A percentile compares a stretch with the other conserved stretches of the same genome.
phyloP scores from a whole-genome alignment of 2,888 invertebrate species.

The Hedya salicella region DNA sequence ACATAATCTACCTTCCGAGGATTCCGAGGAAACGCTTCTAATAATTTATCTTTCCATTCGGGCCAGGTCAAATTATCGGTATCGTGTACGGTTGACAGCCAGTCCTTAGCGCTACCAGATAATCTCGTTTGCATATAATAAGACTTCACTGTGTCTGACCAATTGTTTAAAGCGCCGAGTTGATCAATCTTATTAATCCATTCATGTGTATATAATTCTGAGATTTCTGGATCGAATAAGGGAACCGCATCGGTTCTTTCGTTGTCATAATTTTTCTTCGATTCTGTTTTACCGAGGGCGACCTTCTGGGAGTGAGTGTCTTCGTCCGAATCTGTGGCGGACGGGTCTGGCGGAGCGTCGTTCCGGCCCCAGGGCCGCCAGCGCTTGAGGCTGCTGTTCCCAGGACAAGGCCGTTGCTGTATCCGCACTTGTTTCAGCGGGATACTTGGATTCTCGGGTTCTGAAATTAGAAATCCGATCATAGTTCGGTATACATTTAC shows the following conservation, averaged over 20 bases:
- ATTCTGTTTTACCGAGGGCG: neutral
- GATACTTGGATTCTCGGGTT: constrained; percentile 20
- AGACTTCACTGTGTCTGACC: constrained; percentile 20
- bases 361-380: constrained; percentile 13
- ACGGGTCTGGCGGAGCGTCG: neutral
- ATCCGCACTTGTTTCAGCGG: constrained; percentile 26
- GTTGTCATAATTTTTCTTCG: neutral
- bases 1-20: constrained; percentile 8
- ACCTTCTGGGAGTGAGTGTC: constrained; percentile 1
- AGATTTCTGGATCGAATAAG: constrained; percentile 21
- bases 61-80: constrained; percentile 17
- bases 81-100: constrained; percentile 19
- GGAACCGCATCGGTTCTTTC: constrained; percentile 12
- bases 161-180: constrained; percentile 20
- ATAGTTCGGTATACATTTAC: neutral
- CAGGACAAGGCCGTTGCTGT: constrained; percentile 18
- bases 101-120: constrained; percentile 17
- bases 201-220: constrained; percentile 22
- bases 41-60: constrained; percentile 24
- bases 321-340: constrained; percentile 13
- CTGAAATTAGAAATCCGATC: constrained; percentile 15
- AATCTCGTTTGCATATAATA: constrained; percentile 29
- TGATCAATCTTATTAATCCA: constrained; percentile 20
- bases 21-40: constrained; percentile 15
- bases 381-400: neutral